Conservation (phyloP, 1,140 invertebrate genomes). For the Mycetomoellerius zeteki region DNA sequence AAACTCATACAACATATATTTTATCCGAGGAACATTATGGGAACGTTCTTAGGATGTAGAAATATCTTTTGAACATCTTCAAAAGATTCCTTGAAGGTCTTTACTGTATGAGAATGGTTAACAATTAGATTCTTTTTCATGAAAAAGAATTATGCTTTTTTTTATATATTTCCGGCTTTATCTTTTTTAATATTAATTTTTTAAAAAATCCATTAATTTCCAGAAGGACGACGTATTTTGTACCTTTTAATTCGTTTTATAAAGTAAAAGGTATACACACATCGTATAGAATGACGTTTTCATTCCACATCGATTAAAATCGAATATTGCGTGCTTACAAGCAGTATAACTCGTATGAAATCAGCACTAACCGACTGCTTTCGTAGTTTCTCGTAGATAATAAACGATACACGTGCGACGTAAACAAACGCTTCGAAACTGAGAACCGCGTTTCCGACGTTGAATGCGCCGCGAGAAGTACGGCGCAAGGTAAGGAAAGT, state of each 20-base stretch:
- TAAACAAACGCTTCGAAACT: conserved; percentile 33
- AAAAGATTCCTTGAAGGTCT: too few relatives aligned
- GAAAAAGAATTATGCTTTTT: neutral
- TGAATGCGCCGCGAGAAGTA: conserved; percentile 1
- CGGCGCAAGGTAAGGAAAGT: conserved; percentile 26
- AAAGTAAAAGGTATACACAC: neutral
- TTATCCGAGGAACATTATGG: too few relatives aligned
- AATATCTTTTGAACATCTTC: too few relatives aligned
- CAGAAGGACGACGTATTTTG: neutral
- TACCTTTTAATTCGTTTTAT: neutral
- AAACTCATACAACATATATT: too few relatives aligned
- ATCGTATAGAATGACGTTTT: neutral
- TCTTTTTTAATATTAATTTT: neutral
- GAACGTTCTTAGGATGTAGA: too few relatives aligned
- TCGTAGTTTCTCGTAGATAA: conserved; percentile 25
- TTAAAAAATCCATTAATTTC: neutral
- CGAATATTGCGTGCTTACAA: conserved; percentile 46
- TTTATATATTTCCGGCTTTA: neutral
- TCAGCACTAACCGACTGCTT: conserved; percentile 39
- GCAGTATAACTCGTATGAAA: conserved; percentile 41
- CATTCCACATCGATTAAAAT: conserved; percentile 35
- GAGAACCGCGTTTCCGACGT: neutral
- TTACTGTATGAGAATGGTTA: neutral
- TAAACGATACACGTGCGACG: conserved; percentile 24
- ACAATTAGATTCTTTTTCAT: neutral